phyloP scores from a whole-genome alignment of 2,113 vertebrate genomes.

The Mormyrus lacerda region DNA sequence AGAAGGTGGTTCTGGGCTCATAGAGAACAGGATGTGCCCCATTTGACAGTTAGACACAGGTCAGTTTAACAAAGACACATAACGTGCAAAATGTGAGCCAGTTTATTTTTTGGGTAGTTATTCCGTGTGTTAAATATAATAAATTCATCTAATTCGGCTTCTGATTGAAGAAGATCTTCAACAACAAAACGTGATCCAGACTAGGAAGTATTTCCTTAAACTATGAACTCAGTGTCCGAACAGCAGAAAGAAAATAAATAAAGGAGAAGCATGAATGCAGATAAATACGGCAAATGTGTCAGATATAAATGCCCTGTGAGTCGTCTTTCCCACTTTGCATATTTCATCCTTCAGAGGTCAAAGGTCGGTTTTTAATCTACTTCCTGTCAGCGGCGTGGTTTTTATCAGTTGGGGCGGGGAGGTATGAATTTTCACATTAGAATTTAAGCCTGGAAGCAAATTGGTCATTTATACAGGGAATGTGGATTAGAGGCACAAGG shows the following conservation, averaged over 20 bases:
- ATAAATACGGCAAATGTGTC: neutral
- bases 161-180: neutral
- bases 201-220: neutral
- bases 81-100: neutral
- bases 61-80: neutral
- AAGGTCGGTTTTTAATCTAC: neutral
- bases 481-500: neutral
- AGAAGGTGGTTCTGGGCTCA: neutral
- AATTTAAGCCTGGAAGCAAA: neutral
- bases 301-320: neutral
- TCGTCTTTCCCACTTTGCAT: neutral
- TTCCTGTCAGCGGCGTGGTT: neutral
- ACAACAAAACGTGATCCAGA: neutral
- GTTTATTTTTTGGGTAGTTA: neutral
- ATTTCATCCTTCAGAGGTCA: neutral
- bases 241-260: neutral
- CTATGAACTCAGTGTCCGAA: neutral
- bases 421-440: neutral
- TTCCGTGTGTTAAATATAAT: neutral
- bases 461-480: neutral
- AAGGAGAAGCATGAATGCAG: neutral
- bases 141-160: neutral
- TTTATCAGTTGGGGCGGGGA: neutral
- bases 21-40: neutral
- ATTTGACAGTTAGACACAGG: neutral